Evolutionary conservation across 2,797 vertebrate genomes (phyloP).

Genomic region (Todus mexicanus): DNA sequence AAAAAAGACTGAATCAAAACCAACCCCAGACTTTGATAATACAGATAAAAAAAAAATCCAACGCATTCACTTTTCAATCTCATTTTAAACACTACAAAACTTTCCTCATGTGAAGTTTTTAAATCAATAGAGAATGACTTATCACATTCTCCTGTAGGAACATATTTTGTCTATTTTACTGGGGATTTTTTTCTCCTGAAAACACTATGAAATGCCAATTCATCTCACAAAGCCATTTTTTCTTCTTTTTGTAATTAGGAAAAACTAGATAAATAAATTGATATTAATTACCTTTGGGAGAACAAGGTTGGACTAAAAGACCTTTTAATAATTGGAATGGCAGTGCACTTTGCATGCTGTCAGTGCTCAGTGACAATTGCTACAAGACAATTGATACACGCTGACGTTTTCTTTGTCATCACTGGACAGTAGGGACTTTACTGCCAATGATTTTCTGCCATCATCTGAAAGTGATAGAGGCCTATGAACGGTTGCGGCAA

Average conservation of each 20-base stretch:
- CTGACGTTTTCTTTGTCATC: constrained; percentile 71
- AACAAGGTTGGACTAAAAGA: constrained; percentile 49
- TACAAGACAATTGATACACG: constrained; percentile 49
- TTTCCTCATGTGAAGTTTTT: constrained; percentile 46
- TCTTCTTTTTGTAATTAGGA: constrained; percentile 39
- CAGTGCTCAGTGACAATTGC: constrained; percentile 50
- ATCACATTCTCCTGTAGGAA: constrained; percentile 2
- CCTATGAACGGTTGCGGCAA: constrained; percentile 53
- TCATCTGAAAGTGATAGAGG: constrained; percentile 70
- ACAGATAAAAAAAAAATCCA: constrained; percentile 53
- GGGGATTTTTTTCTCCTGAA: not conserved
- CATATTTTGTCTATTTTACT: constrained; percentile 26
- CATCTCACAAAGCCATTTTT: constrained; percentile 4
- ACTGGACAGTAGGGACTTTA: constrained; percentile 63
- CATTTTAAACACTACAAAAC: constrained; percentile 58
- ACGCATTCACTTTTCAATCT: constrained; percentile 60
- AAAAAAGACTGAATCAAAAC: constrained; percentile 68
- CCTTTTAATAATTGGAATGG: constrained; percentile 56
- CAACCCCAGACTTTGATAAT: constrained; percentile 66
- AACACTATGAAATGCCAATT: constrained; percentile 22
- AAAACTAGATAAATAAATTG: constrained; percentile 66
- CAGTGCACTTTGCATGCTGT: constrained; percentile 54
- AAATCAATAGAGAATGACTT: constrained; percentile 50
- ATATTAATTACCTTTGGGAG: constrained; percentile 53
- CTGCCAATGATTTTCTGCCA: constrained; percentile 78